phyloP scores from a whole-genome alignment of 2,888 invertebrate species.

The Encarsia formosa region DNA sequence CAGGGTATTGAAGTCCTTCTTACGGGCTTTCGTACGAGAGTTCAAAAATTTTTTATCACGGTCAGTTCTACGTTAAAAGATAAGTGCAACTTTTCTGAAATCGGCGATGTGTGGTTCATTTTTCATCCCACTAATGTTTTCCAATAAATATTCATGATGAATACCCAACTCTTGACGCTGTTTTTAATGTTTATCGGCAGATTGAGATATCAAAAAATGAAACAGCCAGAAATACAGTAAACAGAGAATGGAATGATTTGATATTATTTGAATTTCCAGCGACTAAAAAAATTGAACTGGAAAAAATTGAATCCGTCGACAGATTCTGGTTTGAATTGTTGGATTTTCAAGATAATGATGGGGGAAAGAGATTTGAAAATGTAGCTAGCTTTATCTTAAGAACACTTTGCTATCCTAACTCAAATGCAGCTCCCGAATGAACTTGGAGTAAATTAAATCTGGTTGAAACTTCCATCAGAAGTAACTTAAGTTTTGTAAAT shows the following conservation, averaged over 20 bases:
- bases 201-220: background rate
- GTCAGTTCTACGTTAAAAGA: background rate
- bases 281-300: background rate
- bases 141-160: background rate
- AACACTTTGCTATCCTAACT: background rate
- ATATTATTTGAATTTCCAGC: background rate
- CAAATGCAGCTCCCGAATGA: constrained; percentile 6
- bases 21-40: background rate
- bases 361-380: background rate
- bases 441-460: background rate
- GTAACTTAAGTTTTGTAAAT: background rate
- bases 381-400: background rate
- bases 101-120: no score
- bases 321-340: background rate
- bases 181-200: background rate
- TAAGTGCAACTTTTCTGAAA: no score
- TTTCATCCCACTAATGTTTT: background rate
- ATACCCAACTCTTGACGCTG: background rate
- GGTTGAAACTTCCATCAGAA: background rate
- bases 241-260: background rate
- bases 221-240: background rate
- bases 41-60: background rate
- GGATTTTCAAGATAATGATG: background rate
- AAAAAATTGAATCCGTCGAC: background rate
- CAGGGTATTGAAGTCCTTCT: background rate